Evolutionary conservation across 2,888 invertebrate species (phyloP).

Genomic region (Pachydiplax longipennis): DNA sequence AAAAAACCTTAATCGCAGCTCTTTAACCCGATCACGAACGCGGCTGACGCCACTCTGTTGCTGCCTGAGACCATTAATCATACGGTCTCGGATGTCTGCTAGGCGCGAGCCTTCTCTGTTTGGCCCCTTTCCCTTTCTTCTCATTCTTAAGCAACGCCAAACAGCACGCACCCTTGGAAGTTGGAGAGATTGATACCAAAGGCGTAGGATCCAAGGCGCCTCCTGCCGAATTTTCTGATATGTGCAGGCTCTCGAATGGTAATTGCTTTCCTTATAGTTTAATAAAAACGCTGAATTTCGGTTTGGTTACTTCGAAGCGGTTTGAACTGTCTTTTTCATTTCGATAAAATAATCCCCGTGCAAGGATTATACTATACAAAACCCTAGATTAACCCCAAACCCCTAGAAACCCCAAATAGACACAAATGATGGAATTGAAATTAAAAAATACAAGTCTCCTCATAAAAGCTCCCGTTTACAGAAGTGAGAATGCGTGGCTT

Average conservation of each 20-base stretch:
- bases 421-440: no score
- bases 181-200: slow-evolving; percentile 16
- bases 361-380: no score
- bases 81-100: not conserved
- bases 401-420: no score
- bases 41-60: not conserved
- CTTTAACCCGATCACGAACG: not conserved
- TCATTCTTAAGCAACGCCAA: not conserved
- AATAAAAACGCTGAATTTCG: no score
- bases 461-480: no score
- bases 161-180: not conserved
- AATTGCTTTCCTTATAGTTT: not conserved
- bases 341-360: no score
- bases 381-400: no score
- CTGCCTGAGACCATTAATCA: not conserved
- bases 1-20: not conserved
- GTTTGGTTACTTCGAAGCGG: no score
- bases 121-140: not conserved
- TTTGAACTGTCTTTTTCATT: no score
- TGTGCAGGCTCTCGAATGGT: not conserved
- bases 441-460: no score
- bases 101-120: not conserved
- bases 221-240: not conserved
- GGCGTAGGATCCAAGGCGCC: slow-evolving; percentile 22
- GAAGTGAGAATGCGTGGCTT: no score